phyloP scores from a whole-genome alignment of 2,888 invertebrate genomes.

The Heterodera filipjevi region DNA sequence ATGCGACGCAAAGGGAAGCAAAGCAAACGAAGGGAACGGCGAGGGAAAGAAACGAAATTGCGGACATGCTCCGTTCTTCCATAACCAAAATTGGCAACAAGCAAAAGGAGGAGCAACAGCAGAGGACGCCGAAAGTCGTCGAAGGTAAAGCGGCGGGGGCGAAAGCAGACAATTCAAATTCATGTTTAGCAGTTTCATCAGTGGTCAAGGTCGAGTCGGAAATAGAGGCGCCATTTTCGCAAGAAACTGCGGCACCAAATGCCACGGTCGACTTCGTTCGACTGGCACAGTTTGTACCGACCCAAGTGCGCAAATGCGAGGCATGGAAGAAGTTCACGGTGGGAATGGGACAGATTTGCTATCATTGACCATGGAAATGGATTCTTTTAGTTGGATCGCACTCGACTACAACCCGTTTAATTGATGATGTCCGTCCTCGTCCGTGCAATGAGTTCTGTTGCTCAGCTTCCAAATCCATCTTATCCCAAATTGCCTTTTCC shows the following conservation, averaged over 20 bases:
- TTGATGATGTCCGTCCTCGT: neutral
- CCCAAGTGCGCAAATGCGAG: conserved; percentile 27
- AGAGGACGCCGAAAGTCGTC: neutral
- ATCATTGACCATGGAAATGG: neutral
- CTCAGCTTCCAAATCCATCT: neutral
- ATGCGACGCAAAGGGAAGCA: neutral
- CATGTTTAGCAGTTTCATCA: neutral
- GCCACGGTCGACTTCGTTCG: neutral
- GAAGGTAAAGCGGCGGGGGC: neutral
- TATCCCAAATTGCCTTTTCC: neutral
- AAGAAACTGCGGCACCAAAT: neutral
- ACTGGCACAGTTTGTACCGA: conserved; percentile 11
- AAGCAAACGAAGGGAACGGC: neutral
- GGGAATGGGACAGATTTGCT: neutral
- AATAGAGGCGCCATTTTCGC: neutral
- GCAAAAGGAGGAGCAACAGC: neutral
- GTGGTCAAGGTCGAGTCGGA: neutral
- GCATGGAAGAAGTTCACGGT: conserved; percentile 36
- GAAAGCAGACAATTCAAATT: neutral
- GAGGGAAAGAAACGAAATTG: conserved; percentile 22
- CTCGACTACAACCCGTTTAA: neutral
- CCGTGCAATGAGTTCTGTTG: neutral
- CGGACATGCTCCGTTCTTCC: conserved; percentile 24
- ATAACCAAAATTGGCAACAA: conserved; percentile 18
- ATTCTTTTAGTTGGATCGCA: conserved; percentile 2